Evolutionary conservation across 2,113 vertebrate genomes (phyloP).

Genomic region (Nannospalax galili): DNA sequence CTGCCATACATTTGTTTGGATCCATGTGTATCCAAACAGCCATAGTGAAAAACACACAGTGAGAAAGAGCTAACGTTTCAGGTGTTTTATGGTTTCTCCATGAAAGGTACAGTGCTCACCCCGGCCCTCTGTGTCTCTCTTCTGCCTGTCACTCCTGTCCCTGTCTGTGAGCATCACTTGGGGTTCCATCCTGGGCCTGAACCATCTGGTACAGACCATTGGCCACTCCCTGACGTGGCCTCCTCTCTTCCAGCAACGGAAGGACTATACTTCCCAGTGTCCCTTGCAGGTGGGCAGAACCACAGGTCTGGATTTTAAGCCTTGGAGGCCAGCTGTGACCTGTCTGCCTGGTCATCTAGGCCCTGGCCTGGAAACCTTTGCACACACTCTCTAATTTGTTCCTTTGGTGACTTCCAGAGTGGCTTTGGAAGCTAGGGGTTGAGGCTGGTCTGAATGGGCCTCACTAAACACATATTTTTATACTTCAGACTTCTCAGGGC

Average conservation of each 20-base stretch:
- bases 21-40: conserved; percentile 43
- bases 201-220: not conserved
- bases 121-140: not conserved
- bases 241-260: not conserved
- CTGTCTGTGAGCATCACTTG: not conserved
- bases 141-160: not conserved
- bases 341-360: too few relatives aligned
- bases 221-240: not conserved
- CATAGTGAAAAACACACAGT: conserved; percentile 11
- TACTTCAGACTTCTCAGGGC: not conserved
- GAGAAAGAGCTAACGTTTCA: not conserved
- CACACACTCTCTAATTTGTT: not conserved
- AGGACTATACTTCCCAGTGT: conserved; percentile 51
- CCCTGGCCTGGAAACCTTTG: not conserved
- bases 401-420: not conserved
- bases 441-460: not conserved
- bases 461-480: too few relatives aligned
- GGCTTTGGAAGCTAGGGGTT: not conserved
- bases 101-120: not conserved
- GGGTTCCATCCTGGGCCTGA: not conserved
- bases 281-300: too few relatives aligned
- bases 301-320: too few relatives aligned
- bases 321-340: too few relatives aligned
- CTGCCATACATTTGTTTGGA: conserved; percentile 59
- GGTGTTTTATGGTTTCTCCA: conserved; percentile 34